Evolutionary conservation across 2,797 vertebrate genomes (phyloP), one percentile per base, ranked within the genome.

Genomic region (Rhinogobio ventralis): DNA sequence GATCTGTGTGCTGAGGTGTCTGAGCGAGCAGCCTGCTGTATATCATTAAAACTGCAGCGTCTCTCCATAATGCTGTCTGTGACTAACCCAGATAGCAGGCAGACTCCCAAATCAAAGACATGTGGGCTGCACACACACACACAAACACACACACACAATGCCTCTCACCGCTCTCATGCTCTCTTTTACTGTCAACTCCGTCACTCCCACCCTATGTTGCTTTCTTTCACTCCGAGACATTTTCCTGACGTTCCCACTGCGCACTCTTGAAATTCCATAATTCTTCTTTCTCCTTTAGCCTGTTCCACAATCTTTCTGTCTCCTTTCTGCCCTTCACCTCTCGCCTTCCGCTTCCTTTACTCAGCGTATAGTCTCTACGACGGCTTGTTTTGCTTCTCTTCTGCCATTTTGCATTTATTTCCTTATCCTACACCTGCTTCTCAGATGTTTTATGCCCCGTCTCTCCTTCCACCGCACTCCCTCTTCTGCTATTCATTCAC

Each of bases 1-100:
- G 89, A 88, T 90, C 89, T 85, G 86, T 88, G 78, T 87, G 86
- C 81, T 82, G 87, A 91, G 88, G 87, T 90, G 90, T 90, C 89
- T 90, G 87, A 89, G 87, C 46, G 57, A 88, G 83, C 86, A 80
- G 88, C 88, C 89, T 91, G 89, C 89, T 90, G 90, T 90, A 91
- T 91, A 90, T 91, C 90, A 91, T 91, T 91, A 91, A 85, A 85
- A 85, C 86, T 81, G 80, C 84, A 72, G 85, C 30, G 85, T 85
- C 88, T 89, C 86, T 85, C 68, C 69, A 28, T 85, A 72, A 86
- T 83, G 82, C 87, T 89, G 88, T 81, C 87, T 89, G 82, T 80
- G 89, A 88, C 82, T 87, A 90, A 90, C 89, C 87, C 87, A 88
- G 86, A 90, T 89, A 89, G 88, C 84, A 89, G 88, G 84, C 84